These are phyloP conservation scores for Nudaria mundana DNA, from an alignment of 2,888 invertebrate genomes.

Conservation along the genomic window DNA sequence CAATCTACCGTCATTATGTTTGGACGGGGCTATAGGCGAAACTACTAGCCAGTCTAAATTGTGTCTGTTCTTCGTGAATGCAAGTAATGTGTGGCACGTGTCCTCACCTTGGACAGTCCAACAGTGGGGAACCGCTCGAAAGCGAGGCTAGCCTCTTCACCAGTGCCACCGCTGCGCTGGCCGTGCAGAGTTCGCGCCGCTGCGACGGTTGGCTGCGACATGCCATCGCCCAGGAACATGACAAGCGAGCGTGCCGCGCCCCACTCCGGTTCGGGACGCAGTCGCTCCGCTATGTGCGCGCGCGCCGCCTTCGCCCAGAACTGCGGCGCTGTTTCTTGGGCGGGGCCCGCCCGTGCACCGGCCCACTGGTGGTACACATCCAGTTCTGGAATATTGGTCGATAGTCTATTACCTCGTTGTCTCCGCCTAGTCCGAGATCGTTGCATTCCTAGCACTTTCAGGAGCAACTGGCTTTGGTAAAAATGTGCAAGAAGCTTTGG, in stretches of 20 bases:
- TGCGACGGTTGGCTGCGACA: slow-evolving; percentile 86
- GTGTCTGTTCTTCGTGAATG: too few relatives aligned
- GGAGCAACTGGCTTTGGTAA: too few relatives aligned
- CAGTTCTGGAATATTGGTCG: slow-evolving; percentile 18
- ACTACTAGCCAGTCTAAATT: too few relatives aligned
- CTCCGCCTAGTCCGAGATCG: too few relatives aligned
- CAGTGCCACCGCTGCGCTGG: slow-evolving; percentile 74
- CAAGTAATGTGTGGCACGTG: too few relatives aligned
- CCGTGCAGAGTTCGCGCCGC: slow-evolving; percentile 84
- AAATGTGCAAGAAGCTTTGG: too few relatives aligned
- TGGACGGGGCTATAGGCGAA: too few relatives aligned
- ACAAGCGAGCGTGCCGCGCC: slow-evolving; percentile 80
- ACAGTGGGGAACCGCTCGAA: slow-evolving; percentile 84
- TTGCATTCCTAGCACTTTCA: too few relatives aligned
- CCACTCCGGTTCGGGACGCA: slow-evolving; percentile 9
- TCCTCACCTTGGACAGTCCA: slow-evolving; percentile 84
- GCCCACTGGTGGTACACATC: slow-evolving; percentile 22
- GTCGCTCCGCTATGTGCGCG: slow-evolving; percentile 54
- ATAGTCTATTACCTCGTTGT: too few relatives aligned
- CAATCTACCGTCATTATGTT: too few relatives aligned
- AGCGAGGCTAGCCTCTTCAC: slow-evolving; percentile 81
- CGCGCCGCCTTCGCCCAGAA: slow-evolving; percentile 75
- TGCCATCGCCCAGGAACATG: slow-evolving; percentile 88
- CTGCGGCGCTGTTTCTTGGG: slow-evolving; percentile 35
- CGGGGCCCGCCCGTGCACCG: background rate